A percentile compares a stretch with the other conserved stretches of the same genome.
These are phyloP conservation scores for Drosophila sulfurigaster DNA, from an alignment of 1,140 invertebrate genomes.

Conservation along the genomic window DNA sequence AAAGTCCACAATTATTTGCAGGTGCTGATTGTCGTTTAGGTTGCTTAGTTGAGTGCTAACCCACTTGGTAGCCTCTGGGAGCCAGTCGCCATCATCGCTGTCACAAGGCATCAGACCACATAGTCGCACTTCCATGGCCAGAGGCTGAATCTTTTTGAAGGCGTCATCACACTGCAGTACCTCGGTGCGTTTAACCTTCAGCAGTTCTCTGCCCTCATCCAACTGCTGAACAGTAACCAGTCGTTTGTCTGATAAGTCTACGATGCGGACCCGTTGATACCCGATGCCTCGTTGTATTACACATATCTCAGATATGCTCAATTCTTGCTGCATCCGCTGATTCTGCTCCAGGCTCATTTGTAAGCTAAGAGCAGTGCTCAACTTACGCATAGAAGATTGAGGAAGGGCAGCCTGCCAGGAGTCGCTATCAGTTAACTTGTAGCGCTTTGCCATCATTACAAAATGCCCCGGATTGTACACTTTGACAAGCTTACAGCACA, in stretches of 20 bases:
- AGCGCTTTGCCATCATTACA: slow-evolving; percentile 40
- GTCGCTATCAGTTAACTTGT: slow-evolving; percentile 5
- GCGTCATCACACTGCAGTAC: slow-evolving; percentile 38
- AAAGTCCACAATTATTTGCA: slow-evolving; percentile 50
- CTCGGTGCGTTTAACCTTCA: slow-evolving; percentile 24
- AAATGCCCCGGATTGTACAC: slow-evolving; percentile 43
- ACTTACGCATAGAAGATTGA: background rate
- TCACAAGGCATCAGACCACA: slow-evolving; percentile 9
- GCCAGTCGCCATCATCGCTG: slow-evolving; percentile 12
- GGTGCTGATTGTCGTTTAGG: slow-evolving; percentile 16
- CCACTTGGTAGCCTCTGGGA: slow-evolving; percentile 21
- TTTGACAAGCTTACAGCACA: slow-evolving; percentile 40
- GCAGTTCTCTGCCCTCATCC: slow-evolving; percentile 49
- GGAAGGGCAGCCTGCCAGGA: slow-evolving; percentile 23
- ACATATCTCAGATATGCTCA: slow-evolving; percentile 46
- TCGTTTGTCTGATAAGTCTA: slow-evolving; percentile 17
- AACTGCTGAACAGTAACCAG: slow-evolving; percentile 46
- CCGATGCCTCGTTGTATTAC: slow-evolving; percentile 4
- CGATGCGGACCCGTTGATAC: slow-evolving; percentile 48
- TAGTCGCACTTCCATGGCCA: slow-evolving; percentile 55
- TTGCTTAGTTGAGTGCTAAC: slow-evolving; percentile 2
- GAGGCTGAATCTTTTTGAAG: slow-evolving; percentile 11
- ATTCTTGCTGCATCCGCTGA: background rate
- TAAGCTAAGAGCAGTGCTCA: slow-evolving; percentile 17
- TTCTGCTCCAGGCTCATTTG: slow-evolving; percentile 25